Percentiles rank a stretch among this genome's conserved stretches.
These are phyloP conservation scores for Tinea semifulvella DNA, from an alignment of 2,888 invertebrate species.

Conservation along the genomic window DNA sequence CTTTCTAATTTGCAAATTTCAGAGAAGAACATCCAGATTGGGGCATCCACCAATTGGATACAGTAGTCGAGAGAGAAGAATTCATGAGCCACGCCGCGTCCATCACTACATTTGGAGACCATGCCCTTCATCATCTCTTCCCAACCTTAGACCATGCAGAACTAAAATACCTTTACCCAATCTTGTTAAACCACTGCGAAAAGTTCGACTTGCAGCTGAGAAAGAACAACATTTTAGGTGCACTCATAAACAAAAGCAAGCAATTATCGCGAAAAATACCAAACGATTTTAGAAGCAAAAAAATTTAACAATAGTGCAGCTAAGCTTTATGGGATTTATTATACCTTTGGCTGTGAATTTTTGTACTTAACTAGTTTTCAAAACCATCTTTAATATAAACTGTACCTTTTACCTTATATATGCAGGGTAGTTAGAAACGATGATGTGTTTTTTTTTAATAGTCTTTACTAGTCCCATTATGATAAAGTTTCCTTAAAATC, in stretches of 20 bases:
- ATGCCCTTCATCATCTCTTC: slow-evolving; percentile 81
- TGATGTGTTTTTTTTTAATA: no score
- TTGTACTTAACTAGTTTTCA: no score
- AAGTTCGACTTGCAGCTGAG: slow-evolving; percentile 68
- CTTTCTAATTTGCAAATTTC: slow-evolving; percentile 27
- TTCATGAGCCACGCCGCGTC: slow-evolving; percentile 72
- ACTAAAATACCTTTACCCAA: slow-evolving; percentile 71
- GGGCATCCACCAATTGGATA: slow-evolving; percentile 80
- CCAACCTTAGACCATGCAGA: slow-evolving; percentile 82
- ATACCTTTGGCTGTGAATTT: background rate
- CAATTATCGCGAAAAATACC: slow-evolving; percentile 47
- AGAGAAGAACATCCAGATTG: slow-evolving; percentile 70
- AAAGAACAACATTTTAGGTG: slow-evolving; percentile 63
- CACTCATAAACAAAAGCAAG: slow-evolving; percentile 73
- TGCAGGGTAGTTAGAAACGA: no score
- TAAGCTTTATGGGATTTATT: background rate
- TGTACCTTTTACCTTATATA: no score
- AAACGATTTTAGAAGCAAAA: slow-evolving; percentile 35
- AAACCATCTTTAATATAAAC: no score
- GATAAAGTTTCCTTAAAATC: no score
- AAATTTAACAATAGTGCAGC: slow-evolving; percentile 17
- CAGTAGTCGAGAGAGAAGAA: slow-evolving; percentile 75
- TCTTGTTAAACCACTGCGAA: slow-evolving; percentile 68
- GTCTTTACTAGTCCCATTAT: no score
- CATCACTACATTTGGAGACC: slow-evolving; percentile 79